These are phyloP conservation scores for Micoletzkya japonica DNA, from an alignment of 2,888 invertebrate species.

Conservation along the genomic window DNA sequence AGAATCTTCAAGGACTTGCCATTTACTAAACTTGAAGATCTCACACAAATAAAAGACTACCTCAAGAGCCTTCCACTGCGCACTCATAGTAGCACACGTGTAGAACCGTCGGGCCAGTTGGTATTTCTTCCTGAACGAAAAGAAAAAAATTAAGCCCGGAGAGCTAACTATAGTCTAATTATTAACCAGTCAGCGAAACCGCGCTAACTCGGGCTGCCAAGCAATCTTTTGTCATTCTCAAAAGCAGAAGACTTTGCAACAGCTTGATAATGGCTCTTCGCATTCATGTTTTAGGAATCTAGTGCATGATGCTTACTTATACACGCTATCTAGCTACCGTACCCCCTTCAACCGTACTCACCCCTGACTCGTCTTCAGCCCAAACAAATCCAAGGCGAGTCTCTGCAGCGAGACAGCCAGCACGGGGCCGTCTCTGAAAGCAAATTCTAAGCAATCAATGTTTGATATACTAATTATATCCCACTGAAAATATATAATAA, in stretches of 20 bases:
- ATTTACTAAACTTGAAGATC: too few relatives aligned
- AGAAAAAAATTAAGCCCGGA: not conserved
- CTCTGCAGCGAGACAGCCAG: slow-evolving; percentile 53
- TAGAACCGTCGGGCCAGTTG: slow-evolving; percentile 14
- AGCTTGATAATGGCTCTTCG: too few relatives aligned
- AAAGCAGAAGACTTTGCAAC: not conserved
- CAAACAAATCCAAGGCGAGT: slow-evolving; percentile 32
- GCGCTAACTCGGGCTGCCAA: not conserved
- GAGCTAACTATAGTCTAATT: not conserved
- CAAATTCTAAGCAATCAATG: not conserved
- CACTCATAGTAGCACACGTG: not conserved
- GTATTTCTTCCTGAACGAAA: slow-evolving; percentile 14
- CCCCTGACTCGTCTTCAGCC: slow-evolving; percentile 14
- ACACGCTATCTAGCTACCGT: not conserved
- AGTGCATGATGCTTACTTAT: too few relatives aligned
- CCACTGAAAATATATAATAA: not conserved
- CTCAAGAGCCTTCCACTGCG: slow-evolving; percentile 11
- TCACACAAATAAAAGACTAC: too few relatives aligned
- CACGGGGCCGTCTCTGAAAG: slow-evolving; percentile 33
- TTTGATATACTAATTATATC: not conserved
- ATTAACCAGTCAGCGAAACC: not conserved
- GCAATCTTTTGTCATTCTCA: not conserved
- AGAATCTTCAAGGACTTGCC: too few relatives aligned
- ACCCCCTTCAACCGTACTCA: not conserved
- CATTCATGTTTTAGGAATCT: too few relatives aligned